Evolutionary conservation across 1,140 invertebrate genomes (phyloP), one percentile per base, ranked within the genome.

Genomic region (Brachionus calyciflorus): DNA sequence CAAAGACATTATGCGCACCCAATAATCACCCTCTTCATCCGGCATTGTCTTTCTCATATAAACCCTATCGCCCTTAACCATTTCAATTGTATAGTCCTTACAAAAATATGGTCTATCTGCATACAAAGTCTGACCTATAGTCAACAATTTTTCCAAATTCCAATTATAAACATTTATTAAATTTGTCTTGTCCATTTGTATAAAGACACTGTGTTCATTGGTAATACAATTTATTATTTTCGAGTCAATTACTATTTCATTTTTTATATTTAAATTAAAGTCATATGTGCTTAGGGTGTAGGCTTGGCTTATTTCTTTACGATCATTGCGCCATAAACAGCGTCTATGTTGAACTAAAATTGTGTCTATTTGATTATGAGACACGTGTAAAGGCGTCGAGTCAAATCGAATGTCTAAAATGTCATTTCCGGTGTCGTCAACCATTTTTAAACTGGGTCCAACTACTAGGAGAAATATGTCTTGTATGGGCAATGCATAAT

Each of bases 91-190:
- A 24, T 24, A 65, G 14, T 65, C 60, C 44, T 24, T 65, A 44
- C 41, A 44, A 65, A 44, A 65, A 65, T 65, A 65, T 6, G 60
- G 17, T 65, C 60, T 65, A 26, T 65, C 60, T 37, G 60, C 60
- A 44, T 65, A 65, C 3, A 21, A 24, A 44, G 14, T 65, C 44
- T 65, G 60, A n/a, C 60, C 60, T 24, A 65, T 24, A 4, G 33
- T 44, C 9, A 65, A 21, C 4, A 65, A 21, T 44, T 65, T 65
- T 19, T 44, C 60, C 37, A 65, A 65, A 44, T 65, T 41, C 60
- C 60, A 65, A 17, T 37, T 65, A 3, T 65, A 65, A n/a, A 65
- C 60, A 2, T 17, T 14, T 21, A 65, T 14, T 28, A 9, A 12
- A 21, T 65, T 65, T 0, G 60, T 44, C n/a, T 44, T 44, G 7